phyloP scores from a whole-genome alignment of 2,888 invertebrate genomes.

The Euzetes globulus region DNA sequence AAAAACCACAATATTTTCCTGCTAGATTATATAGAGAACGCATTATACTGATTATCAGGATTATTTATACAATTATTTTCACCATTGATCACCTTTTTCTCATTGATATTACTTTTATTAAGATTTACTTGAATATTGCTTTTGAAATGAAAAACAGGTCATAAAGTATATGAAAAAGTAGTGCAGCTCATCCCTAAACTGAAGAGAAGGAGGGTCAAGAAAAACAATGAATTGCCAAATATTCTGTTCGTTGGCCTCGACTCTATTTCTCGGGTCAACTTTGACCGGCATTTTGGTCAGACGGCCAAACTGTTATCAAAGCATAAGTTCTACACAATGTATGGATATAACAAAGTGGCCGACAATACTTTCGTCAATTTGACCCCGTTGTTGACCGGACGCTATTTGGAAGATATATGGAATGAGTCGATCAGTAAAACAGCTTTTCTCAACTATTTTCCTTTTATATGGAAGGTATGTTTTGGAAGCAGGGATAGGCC shows the following conservation, averaged over 20 bases:
- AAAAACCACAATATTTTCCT: too few relatives aligned
- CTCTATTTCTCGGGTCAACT: conserved; percentile 70
- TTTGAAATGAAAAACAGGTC: not conserved
- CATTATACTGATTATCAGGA: too few relatives aligned
- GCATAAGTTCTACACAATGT: conserved; percentile 61
- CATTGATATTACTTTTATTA: not conserved
- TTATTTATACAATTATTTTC: too few relatives aligned
- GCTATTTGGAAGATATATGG: conserved; percentile 42
- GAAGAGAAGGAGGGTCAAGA: not conserved
- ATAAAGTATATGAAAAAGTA: not conserved
- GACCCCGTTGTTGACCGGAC: conserved; percentile 46
- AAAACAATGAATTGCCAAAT: conserved; percentile 50
- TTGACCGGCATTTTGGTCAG: conserved; percentile 65
- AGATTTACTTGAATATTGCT: not conserved
- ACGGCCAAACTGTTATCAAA: conserved; percentile 58
- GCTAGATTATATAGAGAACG: too few relatives aligned
- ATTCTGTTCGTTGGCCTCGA: conserved; percentile 75
- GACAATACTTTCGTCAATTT: conserved; percentile 49
- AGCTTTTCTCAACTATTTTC: conserved; percentile 43
- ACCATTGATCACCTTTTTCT: too few relatives aligned
- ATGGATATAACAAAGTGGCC: conserved; percentile 59
- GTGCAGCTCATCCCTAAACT: conserved; percentile 2
- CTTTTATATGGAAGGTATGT: conserved; percentile 46
- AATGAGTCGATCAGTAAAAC: conserved; percentile 38
- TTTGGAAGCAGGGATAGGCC: conserved; percentile 39